These are phyloP conservation scores for Oasisia sp. DNA, from an alignment of 2,888 invertebrate species.

Conservation along the genomic window DNA sequence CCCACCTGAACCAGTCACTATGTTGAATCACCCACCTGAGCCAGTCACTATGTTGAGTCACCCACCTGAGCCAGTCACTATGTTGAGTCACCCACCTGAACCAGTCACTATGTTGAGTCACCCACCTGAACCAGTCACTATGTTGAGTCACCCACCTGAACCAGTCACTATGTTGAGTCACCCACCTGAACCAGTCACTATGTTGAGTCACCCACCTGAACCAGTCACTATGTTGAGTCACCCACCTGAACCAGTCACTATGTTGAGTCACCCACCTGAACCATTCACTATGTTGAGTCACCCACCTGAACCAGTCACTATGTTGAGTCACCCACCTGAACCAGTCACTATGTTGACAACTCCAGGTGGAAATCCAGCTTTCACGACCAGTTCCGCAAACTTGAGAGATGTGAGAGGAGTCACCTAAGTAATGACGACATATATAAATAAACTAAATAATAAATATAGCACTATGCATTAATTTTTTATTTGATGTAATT, in stretches of 20 bases:
- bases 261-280: too few species aligned
- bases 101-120: not conserved
- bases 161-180: too few species aligned
- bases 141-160: not conserved
- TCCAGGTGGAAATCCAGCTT: constrained; percentile 93
- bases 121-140: not conserved
- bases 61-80: not conserved
- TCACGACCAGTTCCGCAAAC: constrained; percentile 88
- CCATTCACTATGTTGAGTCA: too few species aligned
- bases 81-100: not conserved
- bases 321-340: constrained; percentile 69
- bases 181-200: not conserved
- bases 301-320: not conserved
- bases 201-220: not conserved
- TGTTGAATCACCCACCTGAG: not conserved
- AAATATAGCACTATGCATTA: constrained; percentile 22
- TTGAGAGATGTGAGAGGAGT: constrained; percentile 94
- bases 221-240: too few species aligned
- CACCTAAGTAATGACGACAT: constrained; percentile 58
- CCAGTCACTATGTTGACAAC: constrained; percentile 94
- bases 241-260: too few species aligned
- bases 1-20: not conserved
- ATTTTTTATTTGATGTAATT: not conserved
- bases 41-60: too few species aligned
- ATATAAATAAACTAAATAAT: constrained; percentile 14